A percentile compares a stretch with the other conserved stretches of the same genome.
Conservation (phyloP, 2,888 invertebrate genomes). For the Diarsia rubi region DNA sequence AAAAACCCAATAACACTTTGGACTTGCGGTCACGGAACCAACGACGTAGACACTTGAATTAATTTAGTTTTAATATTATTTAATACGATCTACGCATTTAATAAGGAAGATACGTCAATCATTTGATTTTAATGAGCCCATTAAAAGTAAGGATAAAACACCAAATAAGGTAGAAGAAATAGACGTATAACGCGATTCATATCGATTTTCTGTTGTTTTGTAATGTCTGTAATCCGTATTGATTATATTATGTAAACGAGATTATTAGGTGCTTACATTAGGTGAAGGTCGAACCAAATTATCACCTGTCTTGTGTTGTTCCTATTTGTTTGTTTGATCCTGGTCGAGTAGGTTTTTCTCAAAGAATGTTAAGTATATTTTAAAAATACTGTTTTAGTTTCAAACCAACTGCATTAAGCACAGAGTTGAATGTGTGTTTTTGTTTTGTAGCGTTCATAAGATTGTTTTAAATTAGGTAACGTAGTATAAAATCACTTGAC, state of each 20-base stretch:
- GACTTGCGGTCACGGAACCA: too few relatives aligned
- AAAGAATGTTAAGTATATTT: background rate
- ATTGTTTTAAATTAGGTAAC: background rate
- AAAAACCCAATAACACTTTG: too few relatives aligned
- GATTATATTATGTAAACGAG: constrained; percentile 27
- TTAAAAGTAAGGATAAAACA: background rate
- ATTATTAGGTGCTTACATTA: constrained; percentile 23
- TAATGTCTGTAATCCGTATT: constrained; percentile 15
- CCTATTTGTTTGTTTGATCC: constrained; percentile 6
- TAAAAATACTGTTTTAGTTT: background rate
- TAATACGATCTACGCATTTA: background rate
- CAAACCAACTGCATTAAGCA: background rate
- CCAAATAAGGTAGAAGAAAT: background rate
- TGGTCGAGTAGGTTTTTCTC: background rate
- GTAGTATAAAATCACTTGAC: background rate
- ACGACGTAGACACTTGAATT: constrained; percentile 18
- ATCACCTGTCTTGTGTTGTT: constrained; percentile 23
- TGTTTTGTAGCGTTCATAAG: background rate
- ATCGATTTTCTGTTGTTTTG: background rate
- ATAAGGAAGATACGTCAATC: background rate
- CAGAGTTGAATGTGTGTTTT: constrained; percentile 1
- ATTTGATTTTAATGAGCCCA: background rate
- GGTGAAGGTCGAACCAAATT: constrained; percentile 32
- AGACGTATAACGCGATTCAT: background rate
- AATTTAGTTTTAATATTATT: constrained; percentile 7